Evolutionary conservation across 2,888 invertebrate species (phyloP).

Genomic region (Hemistola chrysoprasaria): DNA sequence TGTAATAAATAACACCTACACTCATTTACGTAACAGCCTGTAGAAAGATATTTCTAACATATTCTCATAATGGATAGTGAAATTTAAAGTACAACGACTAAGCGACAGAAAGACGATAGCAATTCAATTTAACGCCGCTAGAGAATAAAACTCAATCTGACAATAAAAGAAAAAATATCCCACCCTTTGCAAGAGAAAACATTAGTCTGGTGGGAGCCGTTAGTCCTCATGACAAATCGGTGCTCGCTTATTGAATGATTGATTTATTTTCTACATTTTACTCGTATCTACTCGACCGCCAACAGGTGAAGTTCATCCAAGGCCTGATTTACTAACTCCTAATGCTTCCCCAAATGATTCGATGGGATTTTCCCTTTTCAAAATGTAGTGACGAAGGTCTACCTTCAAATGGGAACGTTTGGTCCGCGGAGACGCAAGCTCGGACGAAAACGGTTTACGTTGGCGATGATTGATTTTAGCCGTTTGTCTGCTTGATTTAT

Average conservation of each 20-base stretch:
- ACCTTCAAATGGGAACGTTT: slow-evolving; percentile 39
- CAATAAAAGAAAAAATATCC: slow-evolving; percentile 25
- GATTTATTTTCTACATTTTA: slow-evolving; percentile 58
- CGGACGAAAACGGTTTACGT: slow-evolving; percentile 45
- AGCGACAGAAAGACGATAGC: neutral
- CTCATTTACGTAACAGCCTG: no score
- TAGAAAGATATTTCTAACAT: no score
- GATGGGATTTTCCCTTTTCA: slow-evolving; percentile 69
- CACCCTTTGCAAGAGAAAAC: slow-evolving; percentile 32
- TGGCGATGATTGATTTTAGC: slow-evolving; percentile 58
- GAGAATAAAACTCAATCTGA: slow-evolving; percentile 14
- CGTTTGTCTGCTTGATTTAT: slow-evolving; percentile 42
- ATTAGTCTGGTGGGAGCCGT: slow-evolving; percentile 38
- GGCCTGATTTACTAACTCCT: slow-evolving; percentile 72
- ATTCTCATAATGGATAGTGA: no score
- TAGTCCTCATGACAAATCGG: slow-evolving; percentile 64
- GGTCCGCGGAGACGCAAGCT: slow-evolving; percentile 52
- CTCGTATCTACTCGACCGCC: slow-evolving; percentile 38
- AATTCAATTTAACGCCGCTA: slow-evolving; percentile 9
- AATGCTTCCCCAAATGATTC: slow-evolving; percentile 58
- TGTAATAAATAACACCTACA: no score
- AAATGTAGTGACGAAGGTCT: slow-evolving; percentile 64
- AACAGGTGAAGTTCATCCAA: slow-evolving; percentile 65
- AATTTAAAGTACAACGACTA: no score
- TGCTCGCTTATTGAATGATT: slow-evolving; percentile 72